Conservation (phyloP, 2,888 invertebrate species). For the Hyppa rectilinea region DNA sequence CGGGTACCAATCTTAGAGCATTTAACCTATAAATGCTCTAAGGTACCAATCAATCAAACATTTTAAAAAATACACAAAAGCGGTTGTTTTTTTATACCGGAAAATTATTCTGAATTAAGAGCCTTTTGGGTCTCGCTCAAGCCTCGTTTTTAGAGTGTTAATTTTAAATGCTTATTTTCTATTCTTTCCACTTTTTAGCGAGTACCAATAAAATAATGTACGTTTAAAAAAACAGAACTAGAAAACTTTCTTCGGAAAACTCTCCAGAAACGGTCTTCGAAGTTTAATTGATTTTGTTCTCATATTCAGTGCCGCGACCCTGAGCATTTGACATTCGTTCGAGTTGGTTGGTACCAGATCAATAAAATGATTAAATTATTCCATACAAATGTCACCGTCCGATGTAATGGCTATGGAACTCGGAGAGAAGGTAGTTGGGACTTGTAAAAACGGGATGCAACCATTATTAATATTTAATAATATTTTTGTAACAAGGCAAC, state of each 20-base stretch:
- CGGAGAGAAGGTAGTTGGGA: neutral
- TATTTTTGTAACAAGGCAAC: conserved; percentile 11
- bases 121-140: neutral
- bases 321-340: conserved; percentile 12
- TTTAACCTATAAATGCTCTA: no score
- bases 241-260: neutral
- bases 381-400: conserved; percentile 18
- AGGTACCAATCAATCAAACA: conserved; percentile 1
- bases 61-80: neutral
- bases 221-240: neutral
- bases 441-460: neutral
- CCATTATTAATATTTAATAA: no score
- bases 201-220: neutral
- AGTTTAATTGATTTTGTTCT: conserved; percentile 39
- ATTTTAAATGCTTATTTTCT: neutral
- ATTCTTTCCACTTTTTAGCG: no score
- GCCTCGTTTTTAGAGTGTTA: neutral
- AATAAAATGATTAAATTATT: conserved; percentile 53
- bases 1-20: no score
- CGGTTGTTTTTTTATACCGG: neutral
- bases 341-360: conserved; percentile 35
- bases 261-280: conserved; percentile 2
- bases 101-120: neutral
- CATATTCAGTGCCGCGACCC: conserved; percentile 9
- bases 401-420: neutral